phyloP scores from a whole-genome alignment of 2,888 invertebrate genomes.

The Myopa tessellatipennis region DNA sequence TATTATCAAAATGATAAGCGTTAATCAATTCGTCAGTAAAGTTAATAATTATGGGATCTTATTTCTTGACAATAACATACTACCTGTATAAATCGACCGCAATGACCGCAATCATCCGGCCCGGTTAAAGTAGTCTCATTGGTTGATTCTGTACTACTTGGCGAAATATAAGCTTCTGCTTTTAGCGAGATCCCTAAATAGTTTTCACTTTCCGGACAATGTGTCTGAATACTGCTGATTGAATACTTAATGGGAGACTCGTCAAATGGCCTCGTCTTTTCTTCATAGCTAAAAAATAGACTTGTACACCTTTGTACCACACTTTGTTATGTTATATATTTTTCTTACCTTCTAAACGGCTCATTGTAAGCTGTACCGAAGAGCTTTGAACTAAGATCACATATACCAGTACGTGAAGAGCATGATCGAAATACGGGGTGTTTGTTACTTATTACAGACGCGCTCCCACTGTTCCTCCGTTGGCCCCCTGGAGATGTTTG shows the following conservation, averaged over 20 bases:
- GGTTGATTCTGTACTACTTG: slow-evolving; percentile 68
- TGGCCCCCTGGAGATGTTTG: slow-evolving; percentile 66
- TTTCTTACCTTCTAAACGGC: slow-evolving; percentile 65
- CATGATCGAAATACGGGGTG: slow-evolving; percentile 67
- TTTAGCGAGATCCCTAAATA: slow-evolving; percentile 66
- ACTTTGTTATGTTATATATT: not conserved
- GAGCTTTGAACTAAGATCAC: slow-evolving; percentile 67
- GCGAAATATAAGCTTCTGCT: slow-evolving; percentile 67
- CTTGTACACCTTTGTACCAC: not conserved
- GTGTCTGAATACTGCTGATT: slow-evolving; percentile 62
- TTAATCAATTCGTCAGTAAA: too few species aligned
- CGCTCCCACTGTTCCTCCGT: slow-evolving; percentile 63
- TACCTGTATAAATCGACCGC: slow-evolving; percentile 82
- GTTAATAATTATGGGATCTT: too few species aligned
- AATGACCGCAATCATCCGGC: slow-evolving; percentile 81
- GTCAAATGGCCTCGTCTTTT: slow-evolving; percentile 65
- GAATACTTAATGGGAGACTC: slow-evolving; percentile 66
- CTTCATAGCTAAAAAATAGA: slow-evolving; percentile 62
- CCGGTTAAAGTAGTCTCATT: slow-evolving; percentile 63
- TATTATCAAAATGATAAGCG: too few species aligned
- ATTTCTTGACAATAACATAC: slow-evolving; percentile 19
- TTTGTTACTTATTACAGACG: slow-evolving; percentile 67
- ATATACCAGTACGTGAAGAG: slow-evolving; percentile 63
- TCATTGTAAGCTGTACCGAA: slow-evolving; percentile 66
- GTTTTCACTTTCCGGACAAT: slow-evolving; percentile 65